Evolutionary conservation across 2,888 invertebrate genomes (phyloP).

Genomic region (Synergus japonicus): DNA sequence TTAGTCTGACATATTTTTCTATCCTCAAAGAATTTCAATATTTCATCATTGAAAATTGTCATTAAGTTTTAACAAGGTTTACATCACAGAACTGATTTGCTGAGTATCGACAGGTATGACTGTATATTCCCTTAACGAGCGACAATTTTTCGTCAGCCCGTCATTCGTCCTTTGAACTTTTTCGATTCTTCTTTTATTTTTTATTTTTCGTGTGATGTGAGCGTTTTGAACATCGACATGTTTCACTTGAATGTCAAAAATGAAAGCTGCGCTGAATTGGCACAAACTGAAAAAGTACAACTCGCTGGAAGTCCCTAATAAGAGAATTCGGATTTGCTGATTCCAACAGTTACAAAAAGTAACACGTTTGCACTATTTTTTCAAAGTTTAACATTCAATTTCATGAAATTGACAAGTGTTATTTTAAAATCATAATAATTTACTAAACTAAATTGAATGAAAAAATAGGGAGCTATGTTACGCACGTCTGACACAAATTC

Average conservation of each 20-base stretch:
- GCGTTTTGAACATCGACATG: constrained; percentile 21
- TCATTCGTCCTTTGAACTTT: constrained; percentile 41
- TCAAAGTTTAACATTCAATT: background rate
- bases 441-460: background rate
- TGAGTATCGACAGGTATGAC: constrained; percentile 22
- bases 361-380: background rate
- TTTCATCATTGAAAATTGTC: background rate
- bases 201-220: constrained; percentile 21
- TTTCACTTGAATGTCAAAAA: constrained; percentile 14
- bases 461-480: no score
- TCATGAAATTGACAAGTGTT: background rate
- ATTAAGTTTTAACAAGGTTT: constrained; percentile 27
- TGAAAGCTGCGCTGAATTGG: background rate
- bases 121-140: constrained; percentile 21
- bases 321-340: background rate
- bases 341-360: background rate
- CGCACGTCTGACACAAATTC: background rate
- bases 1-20: background rate
- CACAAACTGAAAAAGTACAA: background rate
- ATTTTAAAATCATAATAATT: no score
- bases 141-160: constrained; percentile 21
- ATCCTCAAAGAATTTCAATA: background rate
- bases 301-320: background rate
- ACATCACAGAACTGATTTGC: constrained; percentile 8
- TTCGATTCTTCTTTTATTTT: background rate